Evolutionary conservation across 2,113 vertebrate genomes (phyloP).

Genomic region (Etheostoma spectabile): DNA sequence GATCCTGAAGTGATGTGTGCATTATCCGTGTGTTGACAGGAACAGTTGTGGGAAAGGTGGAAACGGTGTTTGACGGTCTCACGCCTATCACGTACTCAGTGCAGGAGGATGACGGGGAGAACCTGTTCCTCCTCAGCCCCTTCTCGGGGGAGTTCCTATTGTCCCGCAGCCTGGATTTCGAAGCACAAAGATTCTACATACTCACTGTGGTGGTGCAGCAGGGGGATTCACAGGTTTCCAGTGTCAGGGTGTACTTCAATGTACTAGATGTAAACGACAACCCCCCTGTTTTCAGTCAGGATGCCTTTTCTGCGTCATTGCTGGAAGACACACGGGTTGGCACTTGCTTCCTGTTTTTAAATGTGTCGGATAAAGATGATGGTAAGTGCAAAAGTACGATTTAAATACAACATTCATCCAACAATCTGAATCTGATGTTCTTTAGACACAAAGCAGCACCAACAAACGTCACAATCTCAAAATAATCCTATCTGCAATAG

Average conservation of each 20-base stretch:
- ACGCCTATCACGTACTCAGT: slow-evolving; percentile 76
- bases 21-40: slow-evolving; percentile 71
- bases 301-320: slow-evolving; percentile 63
- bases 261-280: slow-evolving; percentile 85
- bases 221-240: slow-evolving; percentile 60
- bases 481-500: neutral
- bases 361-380: slow-evolving; percentile 82
- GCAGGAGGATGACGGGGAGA: slow-evolving; percentile 83
- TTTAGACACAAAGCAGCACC: neutral
- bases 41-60: slow-evolving; percentile 80
- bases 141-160: slow-evolving; percentile 83
- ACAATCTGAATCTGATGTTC: neutral
- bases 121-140: slow-evolving; percentile 81
- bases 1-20: neutral
- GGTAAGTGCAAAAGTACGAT: slow-evolving; percentile 66
- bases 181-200: slow-evolving; percentile 78
- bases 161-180: slow-evolving; percentile 83
- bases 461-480: neutral
- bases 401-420: neutral
- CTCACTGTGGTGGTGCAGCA: slow-evolving; percentile 76
- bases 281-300: slow-evolving; percentile 76
- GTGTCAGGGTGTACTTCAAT: slow-evolving; percentile 83
- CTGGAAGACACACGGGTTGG: slow-evolving; percentile 72
- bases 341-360: slow-evolving; percentile 78
- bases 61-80: slow-evolving; percentile 41